A percentile compares a stretch with the other conserved stretches of the same genome.
phyloP scores from a whole-genome alignment of 1,140 invertebrate genomes.

The Drosophila insularis region DNA sequence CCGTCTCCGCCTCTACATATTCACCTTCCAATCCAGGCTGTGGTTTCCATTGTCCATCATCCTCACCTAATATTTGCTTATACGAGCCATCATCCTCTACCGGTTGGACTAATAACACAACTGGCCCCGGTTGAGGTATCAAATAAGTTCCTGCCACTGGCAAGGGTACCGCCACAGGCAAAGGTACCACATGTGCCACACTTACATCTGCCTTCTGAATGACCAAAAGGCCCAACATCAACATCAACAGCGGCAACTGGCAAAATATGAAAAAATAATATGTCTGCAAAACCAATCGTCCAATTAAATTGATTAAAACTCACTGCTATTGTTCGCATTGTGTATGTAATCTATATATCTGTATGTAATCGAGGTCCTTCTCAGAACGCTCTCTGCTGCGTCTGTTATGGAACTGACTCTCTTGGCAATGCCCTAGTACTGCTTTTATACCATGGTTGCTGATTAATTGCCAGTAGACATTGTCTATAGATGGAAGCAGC shows the following conservation, averaged over 20 bases:
- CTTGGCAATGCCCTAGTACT: conserved; percentile 43
- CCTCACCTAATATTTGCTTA: conserved; percentile 40
- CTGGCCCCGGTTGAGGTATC: conserved; percentile 30
- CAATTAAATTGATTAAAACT: conserved; percentile 15
- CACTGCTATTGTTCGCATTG: conserved; percentile 54
- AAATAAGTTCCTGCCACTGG: conserved; percentile 50
- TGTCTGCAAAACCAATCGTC: not conserved
- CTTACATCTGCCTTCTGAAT: conserved; percentile 19
- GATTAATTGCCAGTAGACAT: conserved; percentile 58
- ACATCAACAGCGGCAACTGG: conserved; percentile 40
- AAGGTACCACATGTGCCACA: conserved; percentile 38
- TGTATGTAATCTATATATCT: not conserved
- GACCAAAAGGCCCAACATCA: conserved; percentile 41
- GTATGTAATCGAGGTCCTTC: conserved; percentile 28
- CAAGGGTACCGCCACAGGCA: conserved; percentile 14
- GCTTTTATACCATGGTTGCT: conserved; percentile 55
- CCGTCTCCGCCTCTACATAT: conserved; percentile 38
- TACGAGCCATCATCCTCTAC: conserved; percentile 70
- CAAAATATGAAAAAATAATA: not conserved
- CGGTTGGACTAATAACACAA: conserved; percentile 49
- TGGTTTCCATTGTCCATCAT: conserved; percentile 59
- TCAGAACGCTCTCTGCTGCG: conserved; percentile 35
- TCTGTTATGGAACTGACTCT: conserved; percentile 46
- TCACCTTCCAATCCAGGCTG: conserved; percentile 62
- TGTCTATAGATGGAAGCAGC: conserved; percentile 70